Conservation (phyloP, 2,113 vertebrate genomes). For the Urocitellus parryii region DNA sequence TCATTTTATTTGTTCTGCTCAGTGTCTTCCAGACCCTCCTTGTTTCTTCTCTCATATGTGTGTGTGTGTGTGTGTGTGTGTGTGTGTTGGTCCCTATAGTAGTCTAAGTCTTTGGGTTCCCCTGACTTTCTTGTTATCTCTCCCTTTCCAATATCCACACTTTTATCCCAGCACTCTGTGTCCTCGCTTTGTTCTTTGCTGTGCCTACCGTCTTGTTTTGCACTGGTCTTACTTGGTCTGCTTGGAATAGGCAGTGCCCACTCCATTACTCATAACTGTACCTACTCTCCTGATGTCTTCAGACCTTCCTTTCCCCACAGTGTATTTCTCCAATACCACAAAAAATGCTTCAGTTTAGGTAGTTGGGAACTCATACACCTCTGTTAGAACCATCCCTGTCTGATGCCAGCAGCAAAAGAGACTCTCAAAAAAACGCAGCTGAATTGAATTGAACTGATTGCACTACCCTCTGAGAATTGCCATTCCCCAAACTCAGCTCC, state of each 20-base stretch:
- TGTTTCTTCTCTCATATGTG: neutral
- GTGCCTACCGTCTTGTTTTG: neutral
- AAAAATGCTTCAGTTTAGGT: neutral
- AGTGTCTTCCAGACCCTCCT: neutral
- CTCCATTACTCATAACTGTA: neutral
- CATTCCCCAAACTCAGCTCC: constrained; percentile 21
- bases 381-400: neutral
- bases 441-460: constrained; percentile 37
- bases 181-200: neutral
- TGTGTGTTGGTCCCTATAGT: neutral
- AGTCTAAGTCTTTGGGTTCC: neutral
- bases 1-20: neutral
- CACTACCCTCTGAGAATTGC: neutral
- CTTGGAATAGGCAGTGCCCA: neutral
- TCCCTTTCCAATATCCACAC: neutral
- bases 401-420: neutral
- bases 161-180: neutral
- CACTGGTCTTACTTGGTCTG: neutral
- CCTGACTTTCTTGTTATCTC: neutral
- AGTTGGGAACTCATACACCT: neutral
- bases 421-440: neutral
- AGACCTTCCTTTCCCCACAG: neutral
- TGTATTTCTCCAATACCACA: neutral
- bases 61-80: too few species aligned
- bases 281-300: neutral